Base-by-base conservation (phyloP, 1,140 invertebrate species). In the Ips typographus region DNA sequence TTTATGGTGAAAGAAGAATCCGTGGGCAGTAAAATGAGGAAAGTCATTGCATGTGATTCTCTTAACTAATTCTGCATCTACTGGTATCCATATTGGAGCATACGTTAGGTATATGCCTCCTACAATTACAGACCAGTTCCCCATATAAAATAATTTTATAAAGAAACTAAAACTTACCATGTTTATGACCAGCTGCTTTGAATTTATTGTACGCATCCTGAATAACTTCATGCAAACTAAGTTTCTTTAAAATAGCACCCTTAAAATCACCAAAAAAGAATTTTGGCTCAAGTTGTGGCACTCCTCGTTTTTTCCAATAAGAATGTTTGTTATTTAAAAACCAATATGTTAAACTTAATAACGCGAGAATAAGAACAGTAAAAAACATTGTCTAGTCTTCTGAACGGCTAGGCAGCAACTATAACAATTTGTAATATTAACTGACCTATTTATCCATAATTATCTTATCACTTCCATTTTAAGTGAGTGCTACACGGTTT, bases 221-320 rank as follows among this genome's bases (percentile, higher is more conserved):
- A 52, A 68, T 53, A 41, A 53, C 47, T 57, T 68, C 6, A 61
- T 42, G 40, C 2, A 36, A 37, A 39, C 44, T 61, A 3, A 38
- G 5, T 47, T 44, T 61, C 39, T 37, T 52, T 2, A 61, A 36
- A 43, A 37, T 36, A n/a, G 49, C 51, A 37, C 53, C 40, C 44
- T 53, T 68, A 37, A 68, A 62, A 68, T 69, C 63, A 40, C 67
- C 59, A 58, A 57, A 63, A 4, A 57, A 40, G 47, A 69, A 69
- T 2, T 62, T 57, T 22, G 67, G 67, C 56, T 69, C 52, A 2
- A 62, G 2, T 38, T 69, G 60, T 4, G 36, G 36, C 7, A 69
- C 41, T 5, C 67, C 67, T 56, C 49, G 55, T 63, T 55, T 40
- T 1, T 5, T 40, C 67, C 67, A 69, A 39, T 63, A 69, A 4